These are phyloP conservation scores for Tetrapedia diversipes DNA, from an alignment of 2,888 invertebrate genomes.

Conservation along the genomic window DNA sequence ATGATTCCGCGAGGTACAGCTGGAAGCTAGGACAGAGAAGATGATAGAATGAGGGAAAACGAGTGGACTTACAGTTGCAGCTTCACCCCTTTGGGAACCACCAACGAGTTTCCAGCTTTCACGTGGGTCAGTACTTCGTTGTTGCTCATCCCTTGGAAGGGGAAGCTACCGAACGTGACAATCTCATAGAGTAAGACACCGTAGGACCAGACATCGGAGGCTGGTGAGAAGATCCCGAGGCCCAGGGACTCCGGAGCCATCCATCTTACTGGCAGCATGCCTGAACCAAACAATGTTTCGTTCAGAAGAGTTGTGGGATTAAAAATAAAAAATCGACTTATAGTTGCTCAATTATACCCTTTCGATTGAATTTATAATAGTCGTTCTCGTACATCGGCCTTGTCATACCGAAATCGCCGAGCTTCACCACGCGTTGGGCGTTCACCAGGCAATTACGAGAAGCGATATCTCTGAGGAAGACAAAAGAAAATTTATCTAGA, in stretches of 20 bases:
- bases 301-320: neutral
- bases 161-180: constrained; percentile 95
- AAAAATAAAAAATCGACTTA: neutral
- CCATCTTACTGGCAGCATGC: constrained; percentile 95
- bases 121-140: constrained; percentile 92
- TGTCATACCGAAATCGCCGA: constrained; percentile 97
- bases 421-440: constrained; percentile 88
- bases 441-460: constrained; percentile 91
- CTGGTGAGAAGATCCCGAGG: constrained; percentile 92
- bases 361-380: constrained; percentile 94
- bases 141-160: constrained; percentile 94
- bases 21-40: too few relatives aligned
- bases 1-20: too few relatives aligned
- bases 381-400: constrained; percentile 93
- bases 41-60: neutral
- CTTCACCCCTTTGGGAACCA: constrained; percentile 90
- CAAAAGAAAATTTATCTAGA: constrained; percentile 1
- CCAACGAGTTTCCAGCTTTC: constrained; percentile 89
- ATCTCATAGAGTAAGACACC: constrained; percentile 95
- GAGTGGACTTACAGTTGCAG: constrained; percentile 89
- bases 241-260: constrained; percentile 95
- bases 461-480: constrained; percentile 88
- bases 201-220: constrained; percentile 95
- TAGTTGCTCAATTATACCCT: constrained; percentile 83
- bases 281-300: constrained; percentile 72